Conservation (phyloP, 2,888 invertebrate species). For the Ochlodes sylvanus region DNA sequence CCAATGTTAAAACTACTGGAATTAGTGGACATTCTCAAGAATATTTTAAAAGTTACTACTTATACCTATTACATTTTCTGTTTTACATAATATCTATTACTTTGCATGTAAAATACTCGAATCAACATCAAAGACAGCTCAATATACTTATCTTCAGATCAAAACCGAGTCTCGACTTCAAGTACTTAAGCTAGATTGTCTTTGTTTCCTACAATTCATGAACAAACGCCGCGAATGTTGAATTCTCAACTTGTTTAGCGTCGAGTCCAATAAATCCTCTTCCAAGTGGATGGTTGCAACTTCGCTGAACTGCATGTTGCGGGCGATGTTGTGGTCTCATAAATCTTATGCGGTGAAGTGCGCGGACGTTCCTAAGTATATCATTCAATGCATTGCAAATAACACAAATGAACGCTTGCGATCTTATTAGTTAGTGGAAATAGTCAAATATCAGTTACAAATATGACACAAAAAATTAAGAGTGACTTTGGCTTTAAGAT, state of each 20-base stretch:
- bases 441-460: no score
- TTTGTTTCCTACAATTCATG: conserved; percentile 27
- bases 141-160: conserved; percentile 1
- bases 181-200: conserved; percentile 29
- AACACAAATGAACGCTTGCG: background rate
- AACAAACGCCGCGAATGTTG: conserved; percentile 31
- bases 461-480: no score
- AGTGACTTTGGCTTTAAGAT: no score
- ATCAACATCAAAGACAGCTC: background rate
- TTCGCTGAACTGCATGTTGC: conserved; percentile 15
- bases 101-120: no score
- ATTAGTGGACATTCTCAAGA: no score
- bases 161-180: conserved; percentile 4
- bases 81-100: no score
- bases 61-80: no score
- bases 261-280: conserved; percentile 34
- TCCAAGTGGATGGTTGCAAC: conserved; percentile 29
- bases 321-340: conserved; percentile 27
- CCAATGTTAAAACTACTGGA: no score
- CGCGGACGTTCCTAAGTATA: conserved; percentile 2
- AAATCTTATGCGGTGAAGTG: conserved; percentile 25
- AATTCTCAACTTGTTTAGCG: conserved; percentile 36
- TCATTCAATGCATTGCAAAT: conserved; percentile 6
- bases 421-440: no score
- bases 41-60: no score